These are phyloP conservation scores for Diplosoma virens DNA, from an alignment of 23 tunicate genomes.

Conservation along the genomic window DNA sequence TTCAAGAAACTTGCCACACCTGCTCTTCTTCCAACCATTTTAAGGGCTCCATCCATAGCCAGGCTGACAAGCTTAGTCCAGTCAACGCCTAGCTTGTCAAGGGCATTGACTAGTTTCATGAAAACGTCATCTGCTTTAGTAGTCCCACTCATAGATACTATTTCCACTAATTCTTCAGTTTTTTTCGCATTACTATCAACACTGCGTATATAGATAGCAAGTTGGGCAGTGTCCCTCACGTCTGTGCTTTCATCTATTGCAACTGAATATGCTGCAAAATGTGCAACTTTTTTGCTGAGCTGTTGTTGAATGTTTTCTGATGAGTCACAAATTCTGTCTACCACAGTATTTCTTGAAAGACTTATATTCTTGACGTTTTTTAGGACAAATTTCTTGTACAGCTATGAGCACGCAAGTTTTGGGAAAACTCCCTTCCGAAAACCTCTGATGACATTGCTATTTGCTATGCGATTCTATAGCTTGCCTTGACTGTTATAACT, in stretches of 20 bases:
- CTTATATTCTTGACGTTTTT: constrained; percentile 5
- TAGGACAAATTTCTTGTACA: background rate
- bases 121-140: background rate
- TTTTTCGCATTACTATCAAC: background rate
- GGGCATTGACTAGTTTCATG: background rate
- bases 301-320: constrained; percentile 1
- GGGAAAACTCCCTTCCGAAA: background rate
- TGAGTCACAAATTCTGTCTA: background rate
- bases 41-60: background rate
- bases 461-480: constrained; percentile 2
- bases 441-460: constrained; percentile 4
- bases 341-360: constrained; percentile 3
- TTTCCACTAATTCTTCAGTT: constrained; percentile 9
- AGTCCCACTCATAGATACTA: background rate
- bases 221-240: background rate
- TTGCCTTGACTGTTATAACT: background rate
- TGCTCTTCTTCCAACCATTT: background rate
- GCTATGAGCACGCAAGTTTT: constrained; percentile 9
- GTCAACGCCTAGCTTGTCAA: background rate
- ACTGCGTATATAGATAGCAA: background rate
- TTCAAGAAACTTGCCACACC: constrained; percentile 7
- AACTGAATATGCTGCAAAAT: too few relatives aligned
- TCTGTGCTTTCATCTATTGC: constrained; percentile 3
- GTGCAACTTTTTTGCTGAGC: background rate
- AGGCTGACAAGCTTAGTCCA: background rate